Percentiles rank a stretch among this genome's conserved stretches.
Conservation (phyloP, 2,113 vertebrate species). For the Suncus etruscus region DNA sequence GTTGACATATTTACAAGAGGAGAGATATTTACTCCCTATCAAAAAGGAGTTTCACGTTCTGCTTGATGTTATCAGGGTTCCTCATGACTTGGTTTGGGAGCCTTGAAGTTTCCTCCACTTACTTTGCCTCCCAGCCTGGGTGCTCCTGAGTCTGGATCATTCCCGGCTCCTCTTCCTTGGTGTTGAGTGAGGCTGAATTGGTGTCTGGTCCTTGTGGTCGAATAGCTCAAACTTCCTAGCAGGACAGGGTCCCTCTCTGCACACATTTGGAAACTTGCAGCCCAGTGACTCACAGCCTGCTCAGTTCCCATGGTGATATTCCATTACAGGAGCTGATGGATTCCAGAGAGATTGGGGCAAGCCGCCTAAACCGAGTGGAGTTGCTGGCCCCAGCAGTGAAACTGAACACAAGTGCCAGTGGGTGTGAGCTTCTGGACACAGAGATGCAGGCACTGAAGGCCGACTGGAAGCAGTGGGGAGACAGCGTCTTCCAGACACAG, state of each 20-base stretch:
- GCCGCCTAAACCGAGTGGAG: conserved; percentile 92
- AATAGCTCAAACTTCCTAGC: conserved; percentile 41
- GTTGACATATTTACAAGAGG: accelerated
- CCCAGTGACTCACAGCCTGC: conserved; percentile 74
- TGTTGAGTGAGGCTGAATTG: neutral
- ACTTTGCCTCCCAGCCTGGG: neutral
- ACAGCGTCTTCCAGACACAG: conserved; percentile 88
- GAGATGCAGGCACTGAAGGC: conserved; percentile 94
- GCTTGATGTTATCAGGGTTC: neutral
- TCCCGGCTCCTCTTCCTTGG: neutral
- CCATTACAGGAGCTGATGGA: conserved; percentile 95
- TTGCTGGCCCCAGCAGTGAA: conserved; percentile 88
- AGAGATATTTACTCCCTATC: neutral
- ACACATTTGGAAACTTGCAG: conserved; percentile 60
- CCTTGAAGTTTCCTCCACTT: accelerated
- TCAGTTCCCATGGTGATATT: conserved; percentile 93
- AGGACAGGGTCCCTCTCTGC: conserved; percentile 46
- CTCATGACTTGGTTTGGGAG: accelerated
- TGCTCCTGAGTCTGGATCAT: neutral
- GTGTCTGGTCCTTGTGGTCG: neutral
- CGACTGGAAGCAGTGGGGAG: conserved; percentile 97
- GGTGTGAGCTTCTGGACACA: conserved; percentile 91
- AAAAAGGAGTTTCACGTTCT: accelerated
- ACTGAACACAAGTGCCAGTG: conserved; percentile 89
- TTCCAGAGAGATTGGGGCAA: conserved; percentile 92